Conservation (phyloP, 2,888 invertebrate genomes). For the Hydropsyche betteni region DNA sequence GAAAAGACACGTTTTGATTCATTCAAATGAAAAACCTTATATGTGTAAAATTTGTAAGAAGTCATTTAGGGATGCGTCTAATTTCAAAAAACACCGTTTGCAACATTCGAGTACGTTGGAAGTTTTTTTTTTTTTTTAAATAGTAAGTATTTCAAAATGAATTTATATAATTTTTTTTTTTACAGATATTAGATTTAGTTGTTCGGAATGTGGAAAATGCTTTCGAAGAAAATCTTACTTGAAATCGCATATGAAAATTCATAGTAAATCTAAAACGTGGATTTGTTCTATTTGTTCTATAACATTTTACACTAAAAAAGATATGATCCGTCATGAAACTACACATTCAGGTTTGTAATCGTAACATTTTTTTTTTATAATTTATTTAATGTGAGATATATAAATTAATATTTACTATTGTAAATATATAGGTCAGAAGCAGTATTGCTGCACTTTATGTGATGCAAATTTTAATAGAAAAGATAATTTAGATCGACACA, state of each 20-base stretch:
- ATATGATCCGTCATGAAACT: conserved; percentile 74
- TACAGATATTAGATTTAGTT: conserved; percentile 67
- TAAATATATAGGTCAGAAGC: conserved; percentile 67
- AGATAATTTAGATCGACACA: conserved; percentile 80
- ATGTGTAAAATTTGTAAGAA: conserved; percentile 68
- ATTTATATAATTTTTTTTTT: conserved; percentile 18
- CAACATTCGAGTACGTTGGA: conserved; percentile 61
- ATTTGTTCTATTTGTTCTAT: conserved; percentile 71
- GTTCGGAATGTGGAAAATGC: conserved; percentile 69
- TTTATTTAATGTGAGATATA: background rate
- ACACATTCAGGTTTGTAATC: conserved; percentile 70
- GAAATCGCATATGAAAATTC: conserved; percentile 66
- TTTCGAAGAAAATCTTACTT: conserved; percentile 70
- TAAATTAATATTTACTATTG: conserved; percentile 52
- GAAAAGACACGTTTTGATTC: conserved; percentile 70
- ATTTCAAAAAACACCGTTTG: conserved; percentile 72
- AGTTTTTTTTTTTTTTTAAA: background rate
- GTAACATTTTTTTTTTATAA: background rate
- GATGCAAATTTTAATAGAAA: conserved; percentile 76
- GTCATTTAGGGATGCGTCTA: conserved; percentile 71
- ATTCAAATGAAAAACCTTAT: conserved; percentile 71
- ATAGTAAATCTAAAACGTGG: conserved; percentile 65
- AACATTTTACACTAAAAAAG: conserved; percentile 73
- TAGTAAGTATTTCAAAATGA: background rate
- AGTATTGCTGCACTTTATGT: conserved; percentile 77